A percentile compares a stretch with the other conserved stretches of the same genome.
Evolutionary conservation across 1,140 invertebrate genomes (phyloP).

Genomic region (Phymorhynchus buccinoides): DNA sequence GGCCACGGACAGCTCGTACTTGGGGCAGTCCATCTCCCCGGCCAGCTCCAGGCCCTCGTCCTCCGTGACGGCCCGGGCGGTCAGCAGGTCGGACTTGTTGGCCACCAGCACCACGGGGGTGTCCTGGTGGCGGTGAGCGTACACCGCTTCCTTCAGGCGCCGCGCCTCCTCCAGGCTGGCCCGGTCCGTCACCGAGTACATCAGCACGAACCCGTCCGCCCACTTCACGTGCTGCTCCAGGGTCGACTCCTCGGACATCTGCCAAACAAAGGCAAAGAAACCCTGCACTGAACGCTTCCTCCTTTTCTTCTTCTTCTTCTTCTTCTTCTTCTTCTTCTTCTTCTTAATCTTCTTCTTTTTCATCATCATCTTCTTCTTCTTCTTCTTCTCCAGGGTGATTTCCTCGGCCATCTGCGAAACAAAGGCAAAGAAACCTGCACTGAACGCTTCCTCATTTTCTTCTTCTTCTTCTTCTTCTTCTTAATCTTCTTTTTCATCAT

Average conservation of each 20-base stretch:
- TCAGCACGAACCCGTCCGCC: conserved; percentile 63
- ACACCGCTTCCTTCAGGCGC: conserved; percentile 48
- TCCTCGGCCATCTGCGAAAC: conserved; percentile 47
- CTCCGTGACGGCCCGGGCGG: conserved; percentile 56
- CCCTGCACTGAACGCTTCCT: no score
- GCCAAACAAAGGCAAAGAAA: neutral
- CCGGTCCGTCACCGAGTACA: conserved; percentile 62
- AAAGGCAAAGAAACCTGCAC: no score
- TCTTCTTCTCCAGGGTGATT: conserved; percentile 58
- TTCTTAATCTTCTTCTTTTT: no score
- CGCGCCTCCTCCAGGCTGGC: conserved; percentile 49
- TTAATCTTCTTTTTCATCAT: no score
- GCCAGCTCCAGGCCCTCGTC: conserved; percentile 50
- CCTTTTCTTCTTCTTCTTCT: no score
- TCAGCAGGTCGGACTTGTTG: conserved; percentile 65
- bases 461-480: no score
- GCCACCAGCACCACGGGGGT: conserved; percentile 58
- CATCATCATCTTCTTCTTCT: conserved; percentile 40
- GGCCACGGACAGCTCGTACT: conserved; percentile 66
- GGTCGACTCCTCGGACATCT: conserved; percentile 53
- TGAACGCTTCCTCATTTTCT: no score
- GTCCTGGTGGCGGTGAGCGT: conserved; percentile 43
- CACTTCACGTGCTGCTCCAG: conserved; percentile 61
- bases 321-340: no score
- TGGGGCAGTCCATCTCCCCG: conserved; percentile 61